A percentile compares a stretch with the other conserved stretches of the same genome.
Evolutionary conservation across 2,888 invertebrate genomes (phyloP).

Genomic region (Apamea anceps): DNA sequence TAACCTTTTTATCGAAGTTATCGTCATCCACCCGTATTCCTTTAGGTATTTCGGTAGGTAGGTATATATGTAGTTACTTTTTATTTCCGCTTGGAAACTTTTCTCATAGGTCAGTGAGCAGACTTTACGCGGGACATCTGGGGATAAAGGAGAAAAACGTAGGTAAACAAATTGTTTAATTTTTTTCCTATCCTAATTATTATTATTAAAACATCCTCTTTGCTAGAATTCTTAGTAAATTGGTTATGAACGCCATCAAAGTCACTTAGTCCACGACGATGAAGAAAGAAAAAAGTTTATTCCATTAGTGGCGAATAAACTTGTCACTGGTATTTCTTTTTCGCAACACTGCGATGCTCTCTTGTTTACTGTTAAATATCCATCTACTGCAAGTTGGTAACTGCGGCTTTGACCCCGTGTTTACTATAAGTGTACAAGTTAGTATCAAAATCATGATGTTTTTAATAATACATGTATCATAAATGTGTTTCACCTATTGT

Average conservation of each 20-base stretch:
- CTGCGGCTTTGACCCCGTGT: background rate
- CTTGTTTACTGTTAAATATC: conserved; percentile 6
- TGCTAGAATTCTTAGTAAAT: background rate
- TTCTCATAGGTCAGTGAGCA: background rate
- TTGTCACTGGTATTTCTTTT: background rate
- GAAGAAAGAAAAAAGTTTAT: no score
- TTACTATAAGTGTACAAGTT: background rate
- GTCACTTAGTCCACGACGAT: background rate
- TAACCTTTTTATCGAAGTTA: background rate
- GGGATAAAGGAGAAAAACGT: no score
- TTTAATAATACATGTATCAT: background rate
- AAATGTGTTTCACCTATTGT: background rate
- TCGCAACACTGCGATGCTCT: background rate
- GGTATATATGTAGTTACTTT: no score
- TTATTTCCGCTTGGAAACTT: background rate
- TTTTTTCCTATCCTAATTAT: background rate
- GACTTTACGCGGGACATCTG: background rate
- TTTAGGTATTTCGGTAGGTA: background rate
- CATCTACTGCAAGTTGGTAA: background rate
- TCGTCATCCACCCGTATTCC: background rate
- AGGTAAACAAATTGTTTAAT: background rate
- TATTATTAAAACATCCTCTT: background rate
- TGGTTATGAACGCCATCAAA: conserved; percentile 9
- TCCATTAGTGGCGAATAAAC: no score
- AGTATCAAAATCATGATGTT: background rate